Base-by-base conservation (phyloP, 2,888 invertebrate species). In the Cactoblastis cactorum region DNA sequence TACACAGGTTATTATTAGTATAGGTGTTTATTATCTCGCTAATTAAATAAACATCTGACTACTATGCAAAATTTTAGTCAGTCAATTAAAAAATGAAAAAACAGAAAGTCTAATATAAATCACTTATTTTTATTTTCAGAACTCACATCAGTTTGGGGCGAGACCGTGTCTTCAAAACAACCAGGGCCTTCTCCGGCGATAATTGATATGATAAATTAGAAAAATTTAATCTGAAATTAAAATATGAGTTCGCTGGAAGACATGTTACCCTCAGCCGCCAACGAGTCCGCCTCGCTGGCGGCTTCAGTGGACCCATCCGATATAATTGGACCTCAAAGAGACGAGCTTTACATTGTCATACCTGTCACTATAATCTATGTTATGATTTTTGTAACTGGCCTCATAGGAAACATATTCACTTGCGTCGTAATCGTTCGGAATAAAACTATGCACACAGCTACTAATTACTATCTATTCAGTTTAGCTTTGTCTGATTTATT, bases 361-460 rank as follows among this genome's bases (percentile, higher is more conserved):
- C 94, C 95, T 0, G 92, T 96, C 57, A 95, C 95, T 1, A 81
- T 94, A n/a, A 87, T 95, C 52, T 97, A 96, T 76, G 80, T 91
- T 0, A 59, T 94, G n/a, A 96, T 96, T 64, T 95, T 96, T 67
- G 70, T 96, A 8, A 94, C 93, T 4, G 96, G 97, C 1, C 83
- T 96, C 1, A 81, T 96, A 18, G 97, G 97, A 1, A 97, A 97
- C 75, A 90, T 95, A 37, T 93, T 94, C 68, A 97, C 96, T 1
- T 97, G 97, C 71, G 89, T 96, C 52, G 96, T 97, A 15, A 96
- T 97, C 58, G 91, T 93, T 15, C 91, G 93, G 56, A 96, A 96
- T 79, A 93, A 93, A 62, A 94, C 94, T 58, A 95, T 97, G 95
- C 96, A 95, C 66, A 94, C 94, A 14, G 94, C 94, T 2, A 95